Base-by-base conservation (phyloP, 2,113 vertebrate species). In the Microtus pennsylvanicus region DNA sequence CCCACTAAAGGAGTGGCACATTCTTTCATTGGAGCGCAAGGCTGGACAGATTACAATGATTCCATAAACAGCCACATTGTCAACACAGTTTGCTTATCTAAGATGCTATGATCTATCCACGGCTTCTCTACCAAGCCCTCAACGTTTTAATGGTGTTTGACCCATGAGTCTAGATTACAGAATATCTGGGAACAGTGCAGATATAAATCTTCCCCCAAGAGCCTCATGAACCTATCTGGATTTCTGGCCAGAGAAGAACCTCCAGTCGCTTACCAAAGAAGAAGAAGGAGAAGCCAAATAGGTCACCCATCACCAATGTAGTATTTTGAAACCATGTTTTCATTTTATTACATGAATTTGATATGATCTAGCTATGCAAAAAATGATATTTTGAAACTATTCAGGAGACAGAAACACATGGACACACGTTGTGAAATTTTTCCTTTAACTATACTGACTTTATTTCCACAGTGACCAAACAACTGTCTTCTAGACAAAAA, bases 241-340 rank as follows among this genome's bases (percentile, higher is more conserved):
- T 65, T 61, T 47, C 42, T 14, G 33, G 61, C 74, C 82, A 24
- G 1, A 28, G 42, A 87, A 93, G 13, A 42, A 1, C n/a, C 87
- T 55, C 52, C 21, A 86, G 72, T 58, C 28, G 45, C 80, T 83
- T 16, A 75, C 22, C 35, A 61, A 87, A 72, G 82, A 95, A 52
- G 58, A n/a, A 42, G 69, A 86, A 63, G 16, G 50, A 50, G 50
- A 63, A 69, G 78, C 14, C 78, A 55, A 63, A 83, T 24, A 28
- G 74, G 74, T 61, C 52, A 4, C 52, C 76, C 2, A 38, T 30
- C 45, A 35, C 38, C 80, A 86, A 74, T 5, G 78, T 1, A 14
- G 10, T 45, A 83, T 45, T 94, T 70, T 93, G 90, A 75, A 96
- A 95, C 72, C 38, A 87, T 26, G 13, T 78, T 67, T 52, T 77